Evolutionary conservation across 1,140 invertebrate species (phyloP).

Genomic region (Drosophila quadrilineata): DNA sequence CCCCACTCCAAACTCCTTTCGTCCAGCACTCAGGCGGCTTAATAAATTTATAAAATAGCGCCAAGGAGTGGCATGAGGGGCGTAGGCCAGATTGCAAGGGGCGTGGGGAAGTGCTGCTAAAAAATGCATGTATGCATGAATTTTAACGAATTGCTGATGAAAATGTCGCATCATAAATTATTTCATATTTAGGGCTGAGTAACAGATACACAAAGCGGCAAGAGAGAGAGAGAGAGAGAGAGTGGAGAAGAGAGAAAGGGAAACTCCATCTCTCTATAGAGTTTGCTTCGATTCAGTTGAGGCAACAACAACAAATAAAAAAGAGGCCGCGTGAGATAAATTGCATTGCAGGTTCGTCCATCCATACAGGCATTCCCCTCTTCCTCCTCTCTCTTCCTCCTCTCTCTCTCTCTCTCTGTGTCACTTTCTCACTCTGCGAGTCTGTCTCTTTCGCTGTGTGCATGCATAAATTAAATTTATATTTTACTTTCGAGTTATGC

Average conservation of each 20-base stretch:
- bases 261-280: too few species aligned
- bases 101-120: constrained; percentile 27
- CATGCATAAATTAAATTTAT: constrained; percentile 75
- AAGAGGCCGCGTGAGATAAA: constrained; percentile 66
- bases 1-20: background rate
- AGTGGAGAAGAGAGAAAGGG: constrained; percentile 7
- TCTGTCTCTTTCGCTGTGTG: constrained; percentile 44
- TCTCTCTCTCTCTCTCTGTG: background rate
- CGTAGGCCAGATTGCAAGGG: background rate
- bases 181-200: constrained; percentile 69
- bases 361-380: background rate
- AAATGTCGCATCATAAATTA: constrained; percentile 80
- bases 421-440: background rate
- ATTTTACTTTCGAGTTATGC: constrained; percentile 79
- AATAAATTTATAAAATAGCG: constrained; percentile 73
- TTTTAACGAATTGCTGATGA: constrained; percentile 80
- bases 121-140: constrained; percentile 77
- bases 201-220: background rate
- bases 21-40: constrained; percentile 46
- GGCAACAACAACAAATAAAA: too few species aligned
- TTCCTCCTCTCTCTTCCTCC: background rate
- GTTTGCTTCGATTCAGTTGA: constrained; percentile 32
- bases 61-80: constrained; percentile 28
- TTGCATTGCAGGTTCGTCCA: constrained; percentile 45
- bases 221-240: constrained; percentile 10